Conservation (phyloP, 1,140 invertebrate species). For the Drosophila carrolli region DNA sequence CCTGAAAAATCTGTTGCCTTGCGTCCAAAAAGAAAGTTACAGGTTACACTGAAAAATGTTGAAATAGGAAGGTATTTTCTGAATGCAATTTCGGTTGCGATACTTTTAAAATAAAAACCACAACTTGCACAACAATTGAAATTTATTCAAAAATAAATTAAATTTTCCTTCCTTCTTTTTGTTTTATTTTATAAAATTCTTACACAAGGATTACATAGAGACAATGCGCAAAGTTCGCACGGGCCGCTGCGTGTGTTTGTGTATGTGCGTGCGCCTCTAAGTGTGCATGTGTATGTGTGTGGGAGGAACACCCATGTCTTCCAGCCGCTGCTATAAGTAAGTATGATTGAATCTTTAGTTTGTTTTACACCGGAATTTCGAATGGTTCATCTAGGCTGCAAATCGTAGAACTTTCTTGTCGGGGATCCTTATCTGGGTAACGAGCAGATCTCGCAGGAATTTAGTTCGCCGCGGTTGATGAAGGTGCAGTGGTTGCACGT, state of each 20-base stretch:
- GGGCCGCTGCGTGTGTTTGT: constrained; percentile 20
- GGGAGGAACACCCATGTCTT: constrained; percentile 36
- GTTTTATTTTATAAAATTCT: constrained; percentile 71
- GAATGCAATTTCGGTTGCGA: too few species aligned
- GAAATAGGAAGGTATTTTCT: too few species aligned
- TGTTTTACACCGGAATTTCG: constrained; percentile 69
- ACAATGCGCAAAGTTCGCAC: constrained; percentile 46
- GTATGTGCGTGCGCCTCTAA: constrained; percentile 19
- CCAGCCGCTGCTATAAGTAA: constrained; percentile 53
- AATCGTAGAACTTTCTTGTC: constrained; percentile 24
- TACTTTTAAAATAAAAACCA: not conserved
- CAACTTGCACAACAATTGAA: constrained; percentile 62
- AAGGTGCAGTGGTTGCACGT: constrained; percentile 97
- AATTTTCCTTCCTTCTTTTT: constrained; percentile 33
- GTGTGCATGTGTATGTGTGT: constrained; percentile 24
- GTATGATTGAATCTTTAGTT: constrained; percentile 79
- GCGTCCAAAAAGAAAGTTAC: too few species aligned
- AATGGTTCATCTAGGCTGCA: constrained; percentile 38
- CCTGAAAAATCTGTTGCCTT: too few species aligned
- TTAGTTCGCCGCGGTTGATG: constrained; percentile 91
- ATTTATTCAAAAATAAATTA: constrained; percentile 79
- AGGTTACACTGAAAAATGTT: too few species aligned
- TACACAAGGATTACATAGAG: constrained; percentile 68
- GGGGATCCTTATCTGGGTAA: constrained; percentile 88
- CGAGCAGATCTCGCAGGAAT: constrained; percentile 96